These are phyloP conservation scores for Dinoponera quadriceps DNA, from an alignment of 1,140 invertebrate genomes.

Conservation along the genomic window DNA sequence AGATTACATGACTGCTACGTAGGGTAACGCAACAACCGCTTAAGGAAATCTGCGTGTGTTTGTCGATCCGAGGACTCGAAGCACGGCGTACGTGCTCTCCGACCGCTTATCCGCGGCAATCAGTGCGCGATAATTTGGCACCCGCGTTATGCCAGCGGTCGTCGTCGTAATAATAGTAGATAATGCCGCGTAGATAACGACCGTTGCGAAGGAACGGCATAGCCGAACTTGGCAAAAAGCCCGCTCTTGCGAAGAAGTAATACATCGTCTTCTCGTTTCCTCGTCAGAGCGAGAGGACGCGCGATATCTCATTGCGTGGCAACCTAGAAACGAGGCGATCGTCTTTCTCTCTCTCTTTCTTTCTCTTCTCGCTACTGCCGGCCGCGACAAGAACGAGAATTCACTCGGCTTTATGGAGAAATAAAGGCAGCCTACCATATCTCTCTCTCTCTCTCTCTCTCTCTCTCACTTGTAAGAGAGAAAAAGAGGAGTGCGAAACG, in stretches of 20 bases:
- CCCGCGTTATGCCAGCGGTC: conserved; percentile 29
- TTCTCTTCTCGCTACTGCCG: background rate
- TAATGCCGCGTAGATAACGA: conserved; percentile 52
- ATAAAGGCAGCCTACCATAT: conserved; percentile 56
- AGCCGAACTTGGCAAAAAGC: background rate
- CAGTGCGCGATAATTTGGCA: conserved; percentile 45
- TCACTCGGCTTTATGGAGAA: conserved; percentile 66
- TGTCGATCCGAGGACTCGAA: conserved; percentile 5
- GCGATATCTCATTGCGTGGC: conserved; percentile 63
- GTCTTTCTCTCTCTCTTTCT: conserved; percentile 27
- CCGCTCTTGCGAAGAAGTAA: conserved; percentile 56
- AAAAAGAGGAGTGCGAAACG: background rate
- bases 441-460: background rate
- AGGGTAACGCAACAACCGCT: background rate
- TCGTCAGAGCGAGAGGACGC: background rate
- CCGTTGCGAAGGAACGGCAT: conserved; percentile 12
- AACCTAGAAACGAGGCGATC: conserved; percentile 68
- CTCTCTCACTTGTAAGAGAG: background rate
- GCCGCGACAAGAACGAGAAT: conserved; percentile 65
- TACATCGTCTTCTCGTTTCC: conserved; percentile 54
- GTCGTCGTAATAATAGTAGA: conserved; percentile 5
- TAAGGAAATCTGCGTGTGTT: conserved; percentile 41
- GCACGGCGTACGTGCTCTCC: background rate
- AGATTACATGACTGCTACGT: no score
- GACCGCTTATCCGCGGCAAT: conserved; percentile 22